These are phyloP conservation scores for Zapornia atra DNA, from an alignment of 2,113 vertebrate species.

Conservation along the genomic window DNA sequence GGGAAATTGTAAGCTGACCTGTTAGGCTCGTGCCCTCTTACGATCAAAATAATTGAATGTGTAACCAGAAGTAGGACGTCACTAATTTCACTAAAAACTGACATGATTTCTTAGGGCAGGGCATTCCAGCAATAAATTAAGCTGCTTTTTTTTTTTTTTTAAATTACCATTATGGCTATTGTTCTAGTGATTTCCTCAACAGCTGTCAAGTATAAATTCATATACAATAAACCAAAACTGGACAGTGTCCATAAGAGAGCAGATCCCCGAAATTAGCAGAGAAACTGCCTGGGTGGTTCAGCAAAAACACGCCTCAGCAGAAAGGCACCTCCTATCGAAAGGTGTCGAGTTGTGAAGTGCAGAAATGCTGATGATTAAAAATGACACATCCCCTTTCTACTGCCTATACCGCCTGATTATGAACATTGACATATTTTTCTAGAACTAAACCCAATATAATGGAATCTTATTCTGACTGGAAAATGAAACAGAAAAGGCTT, in stretches of 20 bases:
- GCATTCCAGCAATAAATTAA: neutral
- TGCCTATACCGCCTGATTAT: neutral
- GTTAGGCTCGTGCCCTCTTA: neutral
- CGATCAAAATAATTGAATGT: neutral
- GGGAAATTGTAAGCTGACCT: neutral
- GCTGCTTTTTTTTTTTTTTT: neutral
- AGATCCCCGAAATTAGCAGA: neutral
- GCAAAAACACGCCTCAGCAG: neutral
- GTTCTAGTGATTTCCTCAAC: neutral
- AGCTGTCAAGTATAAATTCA: neutral
- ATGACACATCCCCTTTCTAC: neutral
- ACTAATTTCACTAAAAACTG: conserved; percentile 1
- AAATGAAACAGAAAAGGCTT: conserved; percentile 33
- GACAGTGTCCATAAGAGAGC: neutral
- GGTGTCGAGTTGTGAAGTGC: neutral
- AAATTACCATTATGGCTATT: neutral
- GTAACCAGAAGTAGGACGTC: neutral
- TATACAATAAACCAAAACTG: neutral
- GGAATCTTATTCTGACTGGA: conserved; percentile 9
- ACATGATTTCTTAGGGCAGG: neutral
- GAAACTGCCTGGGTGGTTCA: neutral
- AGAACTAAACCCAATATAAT: neutral
- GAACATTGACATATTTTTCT: neutral
- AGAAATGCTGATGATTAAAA: neutral
- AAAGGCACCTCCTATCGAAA: neutral